Evolutionary conservation across 2,888 invertebrate genomes (phyloP).

Genomic region (Papilio demoleus): DNA sequence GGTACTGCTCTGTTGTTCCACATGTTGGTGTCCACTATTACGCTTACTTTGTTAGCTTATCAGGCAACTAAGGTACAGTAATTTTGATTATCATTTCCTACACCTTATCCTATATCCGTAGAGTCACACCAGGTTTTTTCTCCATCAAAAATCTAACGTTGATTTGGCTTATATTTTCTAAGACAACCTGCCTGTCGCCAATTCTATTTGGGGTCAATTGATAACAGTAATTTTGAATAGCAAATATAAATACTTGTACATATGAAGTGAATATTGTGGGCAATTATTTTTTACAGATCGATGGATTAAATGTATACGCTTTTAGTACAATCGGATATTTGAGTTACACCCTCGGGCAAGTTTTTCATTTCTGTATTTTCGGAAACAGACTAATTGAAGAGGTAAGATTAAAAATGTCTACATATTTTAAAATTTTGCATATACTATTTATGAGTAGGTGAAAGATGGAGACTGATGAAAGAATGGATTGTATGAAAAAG

Average conservation of each 20-base stretch:
- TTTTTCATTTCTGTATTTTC: slow-evolving; percentile 94
- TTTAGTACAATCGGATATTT: slow-evolving; percentile 91
- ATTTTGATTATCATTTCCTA: no score
- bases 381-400: slow-evolving; percentile 94
- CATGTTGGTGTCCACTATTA: slow-evolving; percentile 93
- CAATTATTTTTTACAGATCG: slow-evolving; percentile 79
- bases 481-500: slow-evolving; percentile 9
- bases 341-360: slow-evolving; percentile 91
- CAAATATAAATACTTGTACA: no score
- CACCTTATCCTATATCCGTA: no score
- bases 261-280: neutral
- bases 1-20: slow-evolving; percentile 92
- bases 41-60: slow-evolving; percentile 91
- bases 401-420: slow-evolving; percentile 73
- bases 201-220: no score
- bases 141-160: no score
- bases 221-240: no score
- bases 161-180: no score
- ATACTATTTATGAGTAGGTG: no score
- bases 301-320: slow-evolving; percentile 90
- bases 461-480: slow-evolving; percentile 8
- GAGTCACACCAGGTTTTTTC: no score
- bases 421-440: no score
- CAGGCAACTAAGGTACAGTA: slow-evolving; percentile 91
- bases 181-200: no score